phyloP scores from a whole-genome alignment of 2,888 invertebrate genomes.

The Pristionchus mayeri region DNA sequence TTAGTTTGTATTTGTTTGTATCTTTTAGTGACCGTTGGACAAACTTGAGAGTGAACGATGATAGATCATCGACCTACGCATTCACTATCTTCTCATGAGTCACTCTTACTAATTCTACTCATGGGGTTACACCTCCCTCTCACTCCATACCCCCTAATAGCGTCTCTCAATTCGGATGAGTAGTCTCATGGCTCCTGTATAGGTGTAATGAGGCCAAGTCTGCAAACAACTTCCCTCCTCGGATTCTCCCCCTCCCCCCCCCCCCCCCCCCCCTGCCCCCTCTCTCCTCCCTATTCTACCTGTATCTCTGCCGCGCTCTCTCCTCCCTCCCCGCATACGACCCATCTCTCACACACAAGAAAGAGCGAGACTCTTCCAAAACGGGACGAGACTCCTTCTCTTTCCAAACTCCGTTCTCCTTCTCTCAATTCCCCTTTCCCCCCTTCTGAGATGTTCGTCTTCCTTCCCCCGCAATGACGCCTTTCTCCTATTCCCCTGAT shows the following conservation, averaged over 20 bases:
- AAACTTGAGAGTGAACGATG: not conserved
- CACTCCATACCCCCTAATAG: conserved; percentile 24
- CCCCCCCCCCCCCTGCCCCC: not conserved
- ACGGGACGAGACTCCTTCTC: conserved; percentile 45
- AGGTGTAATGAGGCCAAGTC: conserved; percentile 45
- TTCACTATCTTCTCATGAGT: not conserved
- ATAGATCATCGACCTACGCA: not conserved
- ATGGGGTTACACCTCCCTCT: not conserved
- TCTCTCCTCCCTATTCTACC: too few species aligned
- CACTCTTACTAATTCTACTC: not conserved
- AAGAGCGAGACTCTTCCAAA: conserved; percentile 43
- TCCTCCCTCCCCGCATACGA: conserved; percentile 14
- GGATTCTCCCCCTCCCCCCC: not conserved
- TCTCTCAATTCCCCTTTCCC: not conserved
- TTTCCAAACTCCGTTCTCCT: conserved; percentile 33
- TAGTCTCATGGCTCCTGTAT: conserved; percentile 39
- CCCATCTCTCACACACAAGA: conserved; percentile 45
- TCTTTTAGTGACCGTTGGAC: too few species aligned
- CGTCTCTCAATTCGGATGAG: conserved; percentile 37
- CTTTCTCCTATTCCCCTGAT: conserved; percentile 33
- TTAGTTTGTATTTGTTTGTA: too few species aligned
- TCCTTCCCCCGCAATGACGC: not conserved
- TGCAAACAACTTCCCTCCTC: conserved; percentile 42
- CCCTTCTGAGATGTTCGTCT: not conserved
- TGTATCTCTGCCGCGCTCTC: conserved; percentile 15